Evolutionary conservation across 1,140 invertebrate species (phyloP), one percentile per base, ranked within the genome.

Genomic region (Aphaenogaster ashmeadi): DNA sequence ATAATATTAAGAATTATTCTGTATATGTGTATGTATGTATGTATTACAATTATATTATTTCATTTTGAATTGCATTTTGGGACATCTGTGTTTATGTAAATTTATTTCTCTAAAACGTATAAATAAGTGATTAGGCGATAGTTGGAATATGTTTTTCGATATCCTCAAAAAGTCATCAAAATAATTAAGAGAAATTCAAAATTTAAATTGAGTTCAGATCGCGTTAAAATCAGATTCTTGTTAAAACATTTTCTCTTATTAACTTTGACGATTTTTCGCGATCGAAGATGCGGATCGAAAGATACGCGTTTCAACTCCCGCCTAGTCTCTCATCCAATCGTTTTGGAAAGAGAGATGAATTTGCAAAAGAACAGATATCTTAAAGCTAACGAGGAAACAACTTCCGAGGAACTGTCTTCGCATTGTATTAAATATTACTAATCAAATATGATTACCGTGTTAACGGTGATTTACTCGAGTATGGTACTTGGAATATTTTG

Each of bases 401-500:
- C 27, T 66, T 54, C 27, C 18, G 21, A 47, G 13, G 1, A 69
- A 18, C 1, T 69, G 27, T 69, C 36, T 62, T 69, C 52, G 78
- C 44, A 50, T 36, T 52, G 44, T 50, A 62, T 88, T 69, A 75
- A 66, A 81, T 81, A 50, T 90, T 71, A 64, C 21, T 75, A 58
- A 84, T 81, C 44, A 64, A 66, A 50, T 60, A n/a, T 62, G 27
- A 64, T 54, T 71, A 80, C 36, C 21, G 21, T 67, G n/a, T 41
- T 18, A 60, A 11, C 36, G 15, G 38, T 41, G 4, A 62, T 62
- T 58, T 47, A 71, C 71, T 78, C 41, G 36, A 78, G 58, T 75
- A 74, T 67, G 72, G 52, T 85, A 85, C 60, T 90, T 88, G 86
- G 50, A 90, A 74, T 79, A 87, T 89, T 90, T 90, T 90, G 81